Evolutionary conservation across 1,140 invertebrate genomes (phyloP).

Genomic region (Pseudomyrmex gracilis): DNA sequence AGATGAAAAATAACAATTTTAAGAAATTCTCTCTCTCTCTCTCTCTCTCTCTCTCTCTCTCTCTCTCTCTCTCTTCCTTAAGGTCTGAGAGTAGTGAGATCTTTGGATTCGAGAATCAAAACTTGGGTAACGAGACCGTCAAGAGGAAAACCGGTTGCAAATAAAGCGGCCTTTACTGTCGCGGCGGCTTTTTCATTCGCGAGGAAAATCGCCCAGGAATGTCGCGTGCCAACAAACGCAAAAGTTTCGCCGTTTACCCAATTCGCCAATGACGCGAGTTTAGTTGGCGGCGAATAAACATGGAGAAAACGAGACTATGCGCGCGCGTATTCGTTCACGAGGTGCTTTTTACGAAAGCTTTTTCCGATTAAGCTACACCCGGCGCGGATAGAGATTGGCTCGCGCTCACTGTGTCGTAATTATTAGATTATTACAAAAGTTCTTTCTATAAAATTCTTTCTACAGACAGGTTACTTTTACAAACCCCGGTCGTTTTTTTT

Average conservation of each 20-base stretch:
- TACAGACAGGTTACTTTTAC: constrained; percentile 24
- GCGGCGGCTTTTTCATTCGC: constrained; percentile 12
- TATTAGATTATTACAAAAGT: constrained; percentile 58
- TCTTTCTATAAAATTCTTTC: constrained; percentile 25
- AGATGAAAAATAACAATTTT: not conserved
- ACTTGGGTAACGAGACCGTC: constrained; percentile 24
- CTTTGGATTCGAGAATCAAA: not conserved
- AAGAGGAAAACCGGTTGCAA: not conserved
- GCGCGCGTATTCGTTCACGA: constrained; percentile 39
- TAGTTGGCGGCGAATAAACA: constrained; percentile 58
- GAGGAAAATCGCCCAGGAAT: constrained; percentile 27
- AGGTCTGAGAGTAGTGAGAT: constrained; percentile 9
- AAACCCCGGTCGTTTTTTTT: not conserved
- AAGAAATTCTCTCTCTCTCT: not conserved
- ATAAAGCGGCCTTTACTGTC: constrained; percentile 35
- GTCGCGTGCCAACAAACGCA: constrained; percentile 34
- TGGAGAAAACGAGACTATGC: constrained; percentile 28
- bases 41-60: too few relatives aligned
- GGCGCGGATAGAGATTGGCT: constrained; percentile 12
- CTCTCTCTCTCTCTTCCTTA: too few relatives aligned
- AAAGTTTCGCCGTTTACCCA: constrained; percentile 53
- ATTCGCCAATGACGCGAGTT: constrained; percentile 55
- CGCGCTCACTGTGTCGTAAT: constrained; percentile 25
- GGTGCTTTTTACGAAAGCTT: constrained; percentile 48
- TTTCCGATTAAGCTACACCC: constrained; percentile 37